Evolutionary conservation across 1,140 invertebrate species (phyloP), one percentile per base, ranked within the genome.

Genomic region (Sycophaga agraensis): DNA sequence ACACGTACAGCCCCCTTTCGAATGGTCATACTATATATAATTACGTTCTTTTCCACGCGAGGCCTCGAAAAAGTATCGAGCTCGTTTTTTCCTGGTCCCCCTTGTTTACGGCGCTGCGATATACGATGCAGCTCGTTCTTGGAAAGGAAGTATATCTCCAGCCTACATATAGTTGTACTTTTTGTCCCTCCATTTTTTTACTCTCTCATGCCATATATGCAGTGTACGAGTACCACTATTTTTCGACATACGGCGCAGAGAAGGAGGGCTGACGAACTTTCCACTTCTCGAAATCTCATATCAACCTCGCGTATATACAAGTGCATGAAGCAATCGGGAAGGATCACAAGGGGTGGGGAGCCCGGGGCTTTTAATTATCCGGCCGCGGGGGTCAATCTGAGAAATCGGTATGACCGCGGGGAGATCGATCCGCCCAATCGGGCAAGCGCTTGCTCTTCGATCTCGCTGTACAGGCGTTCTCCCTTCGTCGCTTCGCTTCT

Each of bases 361-460:
- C 54, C 31, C 14, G 26, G 43, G 31, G 4, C n/a, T 40, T 22
- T 48, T 48, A 48, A 58, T 58, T 58, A 48, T 48, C 22, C 43
- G 5, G 9, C n/a, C 16, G 16, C 7, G 43, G 34, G 7, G 40
- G 40, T 40, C 39, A 46, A 35, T 37, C 21, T 9, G 37, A 19
- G 28, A 63, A 68, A 69, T 68, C 46, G 53, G 56, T 68, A 14
- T 17, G 14, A 17, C 11, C 24, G 49, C 26, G 22, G 17, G 16
- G 9, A 46, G 60, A 68, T 68, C 64, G 66, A 68, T 66, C 61
- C 19, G 55, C 1, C 64, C 40, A 43, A 63, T 71, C 65, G 70
- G 6, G 4, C 35, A 39, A 17, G 46, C 61, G 66, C 28, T 63
- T 34, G 31, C 58, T 42, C 55, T 63, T 56, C 28, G 45, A 55